Evolutionary conservation across 2,888 invertebrate genomes (phyloP), one percentile per base, ranked within the genome.

Genomic region (Ectemnius continuus): DNA sequence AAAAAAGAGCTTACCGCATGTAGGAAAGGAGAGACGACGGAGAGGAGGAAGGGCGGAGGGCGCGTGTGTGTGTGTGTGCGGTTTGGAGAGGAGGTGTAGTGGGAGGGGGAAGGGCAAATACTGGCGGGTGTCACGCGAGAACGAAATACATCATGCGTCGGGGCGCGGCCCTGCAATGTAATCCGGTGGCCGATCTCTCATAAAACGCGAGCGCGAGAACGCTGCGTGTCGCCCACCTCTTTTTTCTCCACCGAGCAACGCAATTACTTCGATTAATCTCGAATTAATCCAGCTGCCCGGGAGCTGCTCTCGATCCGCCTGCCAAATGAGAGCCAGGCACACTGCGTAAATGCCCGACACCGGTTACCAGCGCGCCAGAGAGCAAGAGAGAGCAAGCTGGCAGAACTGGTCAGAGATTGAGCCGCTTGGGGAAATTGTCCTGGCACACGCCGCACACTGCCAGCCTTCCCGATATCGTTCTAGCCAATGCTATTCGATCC

Each of bases 121-220:
- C 65, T 67, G 67, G 70, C 52, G 56, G 67, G 73, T 67, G 83
- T 83, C 82, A 83, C 82, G 82, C 82, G 79, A 83, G 36, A 70
- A 59, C 63, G 60, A 72, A 73, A 82, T 82, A 69, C 71, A 82
- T 82, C 82, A 82, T 73, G 47, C 67, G 61, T 59, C 64, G 28
- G 57, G 73, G 72, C 46, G 61, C 70, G 69, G 70, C 56, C 52
- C 18, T 57, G 67, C 80, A 82, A 79, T 74, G 69, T 63, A 79
- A 48, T 58, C 63, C 58, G 16, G 36, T 11, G 4, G 5, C 36
- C 36, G 58, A 79, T 82, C 63, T 66, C 16, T 62, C 48, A 4
- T 58, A 64, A 66, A 57, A 61, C 67, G 61, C 67, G 52, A 23
- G 23, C 57, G 16, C 66, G 45, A 52, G n/a, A 36, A 36, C 36